Percentiles rank a stretch among this genome's conserved stretches.
phyloP scores from a whole-genome alignment of 37 sponge, comb jelly and placozoan genomes.

The Cliona cf. orientalis region DNA sequence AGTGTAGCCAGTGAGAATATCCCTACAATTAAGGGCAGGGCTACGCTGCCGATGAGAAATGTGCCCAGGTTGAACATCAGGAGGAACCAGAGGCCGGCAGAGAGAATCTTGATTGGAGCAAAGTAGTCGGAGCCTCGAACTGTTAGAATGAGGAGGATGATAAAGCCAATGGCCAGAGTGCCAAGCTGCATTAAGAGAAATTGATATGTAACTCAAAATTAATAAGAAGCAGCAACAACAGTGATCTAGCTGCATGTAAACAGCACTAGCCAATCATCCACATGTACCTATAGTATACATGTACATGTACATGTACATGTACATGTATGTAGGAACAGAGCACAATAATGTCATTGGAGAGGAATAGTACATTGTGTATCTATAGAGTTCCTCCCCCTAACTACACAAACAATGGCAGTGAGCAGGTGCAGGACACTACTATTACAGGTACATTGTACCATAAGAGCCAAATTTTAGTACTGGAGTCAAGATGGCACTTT shows the following conservation, averaged over 20 bases:
- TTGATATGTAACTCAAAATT: too few relatives aligned
- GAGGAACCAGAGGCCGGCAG: conserved; percentile 38
- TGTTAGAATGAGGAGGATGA: background rate
- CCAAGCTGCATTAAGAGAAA: conserved; percentile 3
- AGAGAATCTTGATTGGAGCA: conserved; percentile 1
- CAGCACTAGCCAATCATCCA: too few relatives aligned
- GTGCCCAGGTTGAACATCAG: conserved; percentile 13
- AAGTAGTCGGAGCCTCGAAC: background rate
- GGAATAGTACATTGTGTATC: too few relatives aligned
- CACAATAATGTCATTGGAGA: too few relatives aligned
- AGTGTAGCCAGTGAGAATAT: conserved; percentile 7
- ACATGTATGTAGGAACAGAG: background rate
- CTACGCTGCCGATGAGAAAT: conserved; percentile 10
- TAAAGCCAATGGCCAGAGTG: conserved; percentile 4
- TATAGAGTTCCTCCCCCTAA: too few relatives aligned
- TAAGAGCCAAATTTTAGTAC: too few relatives aligned
- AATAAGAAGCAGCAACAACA: too few relatives aligned
- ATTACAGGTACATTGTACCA: too few relatives aligned
- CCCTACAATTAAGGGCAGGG: conserved; percentile 10
- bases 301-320: background rate
- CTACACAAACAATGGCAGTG: too few relatives aligned
- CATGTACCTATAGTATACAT: conserved; percentile 6
- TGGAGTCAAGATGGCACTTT: too few relatives aligned
- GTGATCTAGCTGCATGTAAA: too few relatives aligned
- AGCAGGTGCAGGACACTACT: too few relatives aligned